Base-by-base conservation (phyloP, 1,140 invertebrate species). In the Eumaeus atala region DNA sequence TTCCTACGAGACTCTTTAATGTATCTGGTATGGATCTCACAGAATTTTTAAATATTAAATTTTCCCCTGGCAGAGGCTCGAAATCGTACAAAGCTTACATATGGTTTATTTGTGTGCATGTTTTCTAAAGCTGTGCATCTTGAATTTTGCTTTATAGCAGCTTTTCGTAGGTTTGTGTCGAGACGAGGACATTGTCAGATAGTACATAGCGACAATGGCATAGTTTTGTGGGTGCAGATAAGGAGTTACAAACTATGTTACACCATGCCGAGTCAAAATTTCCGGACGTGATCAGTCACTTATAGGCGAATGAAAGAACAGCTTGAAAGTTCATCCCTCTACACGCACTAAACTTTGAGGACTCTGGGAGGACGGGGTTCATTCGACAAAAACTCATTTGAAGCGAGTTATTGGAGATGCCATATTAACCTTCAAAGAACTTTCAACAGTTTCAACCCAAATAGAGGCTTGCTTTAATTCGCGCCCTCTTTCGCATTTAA, bases 391-490 rank as follows among this genome's bases (percentile, higher is more conserved):
- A 28, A 48, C 47, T 5, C 47, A 48, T 12, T 12, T 48, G 8
- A 48, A 48, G n/a, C 4, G 21, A 33, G 18, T 51, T 14, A 48
- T 51, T 51, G 52, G 42, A 11, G 33, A 48, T 42, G 11, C 38
- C 12, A 54, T 33, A 2, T 18, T 54, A 1, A 54, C 52, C 1
- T 59, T 50, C 10, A 52, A 54, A 21, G 48, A 57, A 38, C 17
- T 57, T 4, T 37, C 36, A 0, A 60, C 49, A 11, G 54, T 59
- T n/a, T 37, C 61, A 3, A 37, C 51, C 1, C 57, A 59, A 34
- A 50, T 59, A n/a, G 51, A 59, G 54, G 57, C 57, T 11, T 59
- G 57, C 16, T 37, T 53, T 11, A 59, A 59, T 33, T 59, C 57
- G 14, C 51, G 57, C 49, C 51, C 57, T 21, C 17, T 59, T 2